A percentile compares a stretch with the other conserved stretches of the same genome.
Evolutionary conservation across 2,113 vertebrate species (phyloP).

Genomic region (Echinops telfairi): DNA sequence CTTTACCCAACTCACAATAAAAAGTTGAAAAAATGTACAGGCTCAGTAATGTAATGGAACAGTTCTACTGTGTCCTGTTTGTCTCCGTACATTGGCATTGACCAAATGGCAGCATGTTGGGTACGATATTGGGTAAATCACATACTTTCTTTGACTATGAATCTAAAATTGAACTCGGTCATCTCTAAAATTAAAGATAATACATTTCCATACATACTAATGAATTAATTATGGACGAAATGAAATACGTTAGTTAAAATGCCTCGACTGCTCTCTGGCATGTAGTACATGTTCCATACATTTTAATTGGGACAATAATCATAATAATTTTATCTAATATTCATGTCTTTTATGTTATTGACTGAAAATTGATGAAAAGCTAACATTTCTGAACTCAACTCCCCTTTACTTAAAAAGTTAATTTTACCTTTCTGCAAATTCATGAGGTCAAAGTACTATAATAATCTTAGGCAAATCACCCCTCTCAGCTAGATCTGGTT

Average conservation of each 20-base stretch:
- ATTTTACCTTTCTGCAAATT: not conserved
- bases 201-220: not conserved
- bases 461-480: constrained; percentile 18
- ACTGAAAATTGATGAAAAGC: not conserved
- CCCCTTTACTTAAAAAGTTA: constrained; percentile 6
- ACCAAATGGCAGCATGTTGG: not conserved
- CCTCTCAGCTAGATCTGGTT: not conserved
- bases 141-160: not conserved
- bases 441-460: not conserved
- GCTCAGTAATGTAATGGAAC: not conserved
- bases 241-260: not conserved
- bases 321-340: constrained; percentile 6
- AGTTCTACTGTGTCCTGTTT: too few species aligned
- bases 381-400: constrained; percentile 8
- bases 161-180: not conserved
- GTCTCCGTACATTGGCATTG: not conserved
- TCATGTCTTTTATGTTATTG: not conserved
- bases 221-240: not conserved
- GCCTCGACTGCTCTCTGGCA: not conserved
- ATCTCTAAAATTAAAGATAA: constrained; percentile 48
- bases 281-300: not conserved
- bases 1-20: too few species aligned
- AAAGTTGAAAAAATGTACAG: not conserved
- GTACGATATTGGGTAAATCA: not conserved
- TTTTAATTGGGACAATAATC: not conserved